Evolutionary conservation across 2,888 invertebrate species (phyloP).

Genomic region (Nesidiocoris tenuis): DNA sequence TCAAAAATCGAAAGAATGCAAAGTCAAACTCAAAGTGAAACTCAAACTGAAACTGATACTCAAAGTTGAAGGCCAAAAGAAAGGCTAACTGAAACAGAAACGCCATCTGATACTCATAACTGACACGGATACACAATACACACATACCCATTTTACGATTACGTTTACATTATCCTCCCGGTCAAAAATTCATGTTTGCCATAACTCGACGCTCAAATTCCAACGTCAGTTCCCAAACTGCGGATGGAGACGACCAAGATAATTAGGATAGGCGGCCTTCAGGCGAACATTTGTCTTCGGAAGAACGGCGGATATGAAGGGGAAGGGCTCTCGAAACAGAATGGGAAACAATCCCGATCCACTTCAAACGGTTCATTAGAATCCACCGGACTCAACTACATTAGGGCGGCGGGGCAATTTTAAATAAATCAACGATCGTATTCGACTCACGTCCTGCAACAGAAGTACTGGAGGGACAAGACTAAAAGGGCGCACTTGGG

Average conservation of each 20-base stretch:
- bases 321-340: neutral
- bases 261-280: neutral
- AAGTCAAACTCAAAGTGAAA: too few relatives aligned
- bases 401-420: conserved; percentile 29
- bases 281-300: neutral
- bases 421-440: conserved; percentile 40
- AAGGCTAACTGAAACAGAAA: too few relatives aligned
- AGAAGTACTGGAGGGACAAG: neutral
- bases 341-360: neutral
- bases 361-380: conserved; percentile 43
- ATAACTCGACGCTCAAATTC: too few relatives aligned
- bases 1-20: too few relatives aligned
- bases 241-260: neutral
- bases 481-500: neutral
- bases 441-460: conserved; percentile 27
- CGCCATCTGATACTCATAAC: too few relatives aligned
- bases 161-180: too few relatives aligned
- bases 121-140: too few relatives aligned
- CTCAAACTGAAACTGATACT: too few relatives aligned
- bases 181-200: too few relatives aligned
- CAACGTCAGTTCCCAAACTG: too few relatives aligned
- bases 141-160: too few relatives aligned
- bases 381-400: conserved; percentile 26
- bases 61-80: too few relatives aligned
- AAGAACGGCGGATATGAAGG: neutral